Evolutionary conservation across 2,888 invertebrate species (phyloP), one percentile per base, ranked within the genome.

Genomic region (Oscheius onirici): DNA sequence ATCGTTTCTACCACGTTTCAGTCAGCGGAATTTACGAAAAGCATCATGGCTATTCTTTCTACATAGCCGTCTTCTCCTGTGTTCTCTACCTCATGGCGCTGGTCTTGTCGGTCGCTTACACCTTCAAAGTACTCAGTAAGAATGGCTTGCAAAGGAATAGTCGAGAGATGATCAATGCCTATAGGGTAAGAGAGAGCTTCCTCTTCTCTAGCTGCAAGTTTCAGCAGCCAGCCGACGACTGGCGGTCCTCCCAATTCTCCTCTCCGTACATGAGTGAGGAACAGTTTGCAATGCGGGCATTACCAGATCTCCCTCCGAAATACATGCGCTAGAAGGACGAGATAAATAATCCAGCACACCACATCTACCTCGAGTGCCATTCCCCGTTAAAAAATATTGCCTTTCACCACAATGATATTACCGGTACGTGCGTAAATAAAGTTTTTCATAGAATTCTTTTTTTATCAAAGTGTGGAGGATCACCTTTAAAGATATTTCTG

Each of bases 11-110:
- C 71, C 83, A 84, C 58, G 86, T 86, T 15, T 82, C 81, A 17
- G 86, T 86, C 40, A 81, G 81, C 69, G 86, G 86, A 54, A 86
- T 86, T 40, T 86, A 86, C 71, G 86, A 86, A 84, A 86, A 86
- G 69, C 86, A 86, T 41, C 76, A 76, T 26, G 86, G 86, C 15
- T 86, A 86, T 54, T 86, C 85, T 1, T 86, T 76, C 60, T 83
- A 82, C 71, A 63, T 86, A 1, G 83, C 80, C 3, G 41, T 83
- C 13, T 71, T 75, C 6, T 81, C 81, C n/a, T 71, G 75, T 15
- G 34, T 80, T 26, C 70, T 79, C 57, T 78, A 80, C 51, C 49
- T 83, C 26, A 57, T 72, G 17, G 71, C 84, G 3, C 28, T 81
- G 24, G 54, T 76, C 11, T 54, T 80, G 17, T 79, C 83, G 2